Base-by-base conservation (phyloP, 2,797 vertebrate species). In the Apogon talboti region DNA sequence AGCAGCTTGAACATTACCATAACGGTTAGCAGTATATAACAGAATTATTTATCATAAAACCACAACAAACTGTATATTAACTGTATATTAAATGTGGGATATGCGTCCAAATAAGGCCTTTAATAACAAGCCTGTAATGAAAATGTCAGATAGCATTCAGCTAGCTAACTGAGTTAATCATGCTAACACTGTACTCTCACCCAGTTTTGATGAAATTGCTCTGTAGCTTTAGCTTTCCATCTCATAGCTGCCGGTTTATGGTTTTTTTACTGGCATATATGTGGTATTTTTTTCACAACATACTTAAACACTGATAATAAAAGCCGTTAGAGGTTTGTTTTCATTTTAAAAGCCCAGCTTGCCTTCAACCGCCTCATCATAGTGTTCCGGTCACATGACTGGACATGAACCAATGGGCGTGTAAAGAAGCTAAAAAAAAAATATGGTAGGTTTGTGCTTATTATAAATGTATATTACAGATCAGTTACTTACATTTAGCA, bases 361-460 rank as follows among this genome's bases (percentile, higher is more conserved):
- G n/a, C n/a, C n/a, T 6, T n/a, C 38, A 52, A 62, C 81, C 75
- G 78, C 81, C 59, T 45, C 42, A 1, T 11, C 7, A 11, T 21
- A 0, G 0, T 47, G 62, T 89, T 91, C 88, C 83, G 76, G 83
- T 86, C 84, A 91, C 5, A 79, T 83, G 85, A 70, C 42, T 0
- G 2, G 0, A 0, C 28, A 8, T 0, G 0, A 30, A 13, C 63
- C 6, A 71, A 61, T 45, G 11, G 0, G 2, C 1, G 16, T 35
- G 9, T 0, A 35, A 5, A 35, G 33, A 35, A 35, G 33, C 33
- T 35, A 35, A 30, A 30, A 30, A 30, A 30, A 30, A 30, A 6
- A 30, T 6, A 30, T 21, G 2, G 19, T 21, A 21, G 19, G 19
- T 21, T 21, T 21, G 19, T 21, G 19, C 2, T 21, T 21, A 3